These are phyloP conservation scores for Smithornis capensis DNA, from an alignment of 2,113 vertebrate species.

Conservation along the genomic window DNA sequence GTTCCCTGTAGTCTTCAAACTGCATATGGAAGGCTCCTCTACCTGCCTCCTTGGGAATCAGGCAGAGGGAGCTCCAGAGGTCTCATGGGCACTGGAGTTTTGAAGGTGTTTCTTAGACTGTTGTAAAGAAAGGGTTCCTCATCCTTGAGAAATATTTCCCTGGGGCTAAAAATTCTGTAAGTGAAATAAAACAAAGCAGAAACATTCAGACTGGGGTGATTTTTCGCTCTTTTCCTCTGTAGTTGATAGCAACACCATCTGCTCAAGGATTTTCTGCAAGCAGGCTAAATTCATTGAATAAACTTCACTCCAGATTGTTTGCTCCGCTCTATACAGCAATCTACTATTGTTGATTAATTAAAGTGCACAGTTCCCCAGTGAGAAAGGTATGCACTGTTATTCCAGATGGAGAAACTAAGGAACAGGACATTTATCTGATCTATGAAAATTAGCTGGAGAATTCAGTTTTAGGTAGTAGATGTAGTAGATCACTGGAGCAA, in stretches of 20 bases:
- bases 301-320: slow-evolving; percentile 47
- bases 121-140: background rate
- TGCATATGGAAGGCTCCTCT: background rate
- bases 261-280: slow-evolving; percentile 4
- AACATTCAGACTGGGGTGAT: background rate
- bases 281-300: slow-evolving; percentile 33
- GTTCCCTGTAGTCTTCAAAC: background rate
- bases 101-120: background rate
- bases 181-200: slow-evolving; percentile 5
- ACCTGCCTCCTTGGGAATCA: background rate
- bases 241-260: slow-evolving; percentile 46
- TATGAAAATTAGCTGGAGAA: background rate
- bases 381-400: background rate
- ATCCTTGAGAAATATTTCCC: background rate
- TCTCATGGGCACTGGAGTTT: background rate
- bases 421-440: background rate
- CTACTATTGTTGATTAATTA: slow-evolving; percentile 28
- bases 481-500: background rate
- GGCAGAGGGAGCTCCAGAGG: background rate
- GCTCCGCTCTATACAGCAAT: slow-evolving; percentile 31
- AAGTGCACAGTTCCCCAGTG: background rate
- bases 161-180: background rate
- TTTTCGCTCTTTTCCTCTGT: background rate
- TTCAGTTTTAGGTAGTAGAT: slow-evolving; percentile 1
- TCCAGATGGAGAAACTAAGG: slow-evolving; percentile 31